Conservation (phyloP, 2,797 vertebrate genomes). For the Masticophis lateralis region DNA sequence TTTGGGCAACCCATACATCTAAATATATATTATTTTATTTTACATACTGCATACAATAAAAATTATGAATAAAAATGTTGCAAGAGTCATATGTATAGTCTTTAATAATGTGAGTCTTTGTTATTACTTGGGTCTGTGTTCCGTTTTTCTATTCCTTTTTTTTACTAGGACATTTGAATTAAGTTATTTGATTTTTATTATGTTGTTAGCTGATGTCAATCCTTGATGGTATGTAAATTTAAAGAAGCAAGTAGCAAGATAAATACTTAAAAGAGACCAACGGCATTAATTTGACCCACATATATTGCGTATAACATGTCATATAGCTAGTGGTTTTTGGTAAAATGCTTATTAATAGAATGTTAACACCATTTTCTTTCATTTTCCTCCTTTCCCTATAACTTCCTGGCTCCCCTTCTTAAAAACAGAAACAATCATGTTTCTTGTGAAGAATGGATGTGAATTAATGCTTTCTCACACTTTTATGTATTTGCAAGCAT, state of each 20-base stretch:
- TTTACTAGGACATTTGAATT: not conserved
- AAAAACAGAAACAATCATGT: not conserved
- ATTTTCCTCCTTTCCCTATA: not conserved
- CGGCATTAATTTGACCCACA: not conserved
- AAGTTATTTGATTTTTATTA: not conserved
- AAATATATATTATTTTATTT: not conserved
- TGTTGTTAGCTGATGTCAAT: not conserved
- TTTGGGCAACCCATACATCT: not conserved
- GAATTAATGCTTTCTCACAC: constrained; percentile 6
- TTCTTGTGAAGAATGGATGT: constrained; percentile 2
- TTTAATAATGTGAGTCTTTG: not conserved
- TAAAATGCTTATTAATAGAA: not conserved
- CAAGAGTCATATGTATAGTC: not conserved
- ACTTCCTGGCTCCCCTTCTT: not conserved
- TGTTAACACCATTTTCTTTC: constrained; percentile 6
- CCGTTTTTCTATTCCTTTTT: not conserved
- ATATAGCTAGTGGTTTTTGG: not conserved
- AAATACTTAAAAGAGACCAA: not conserved
- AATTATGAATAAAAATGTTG: not conserved
- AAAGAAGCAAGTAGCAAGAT: not conserved
- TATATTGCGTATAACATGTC: not conserved
- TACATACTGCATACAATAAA: not conserved
- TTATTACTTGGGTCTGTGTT: not conserved
- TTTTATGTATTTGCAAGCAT: constrained; percentile 1
- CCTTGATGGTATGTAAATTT: not conserved